These are phyloP conservation scores for Dicranocentrus wangi DNA, from an alignment of 2,888 invertebrate genomes.

Conservation along the genomic window DNA sequence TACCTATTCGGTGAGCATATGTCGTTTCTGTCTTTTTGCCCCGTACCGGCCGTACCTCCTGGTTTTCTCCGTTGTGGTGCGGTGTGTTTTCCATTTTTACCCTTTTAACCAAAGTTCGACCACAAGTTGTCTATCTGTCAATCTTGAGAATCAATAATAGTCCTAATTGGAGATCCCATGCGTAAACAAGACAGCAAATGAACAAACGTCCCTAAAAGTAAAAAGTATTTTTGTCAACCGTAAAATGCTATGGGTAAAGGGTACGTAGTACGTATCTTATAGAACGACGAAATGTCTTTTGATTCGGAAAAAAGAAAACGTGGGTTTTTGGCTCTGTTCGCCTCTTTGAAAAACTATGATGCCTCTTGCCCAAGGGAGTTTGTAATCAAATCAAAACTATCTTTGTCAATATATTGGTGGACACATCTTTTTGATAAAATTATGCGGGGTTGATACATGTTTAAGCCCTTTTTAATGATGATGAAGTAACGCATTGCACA, in stretches of 20 bases:
- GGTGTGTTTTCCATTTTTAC: background rate
- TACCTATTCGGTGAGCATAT: slow-evolving; percentile 5
- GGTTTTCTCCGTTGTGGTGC: background rate
- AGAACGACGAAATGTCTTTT: no score
- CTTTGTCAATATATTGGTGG: no score
- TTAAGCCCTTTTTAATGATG: background rate
- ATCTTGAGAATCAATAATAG: background rate
- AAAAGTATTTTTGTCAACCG: background rate
- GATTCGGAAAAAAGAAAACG: no score
- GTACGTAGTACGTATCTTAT: background rate
- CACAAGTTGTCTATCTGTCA: slow-evolving; percentile 13
- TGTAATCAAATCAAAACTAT: no score
- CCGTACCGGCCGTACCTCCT: background rate
- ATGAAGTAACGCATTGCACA: background rate
- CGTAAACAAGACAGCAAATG: background rate
- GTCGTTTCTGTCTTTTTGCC: background rate
- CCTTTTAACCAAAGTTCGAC: slow-evolving; percentile 9
- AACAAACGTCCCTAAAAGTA: background rate
- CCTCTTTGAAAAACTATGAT: no score
- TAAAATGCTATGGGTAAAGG: background rate
- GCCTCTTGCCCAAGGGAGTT: no score
- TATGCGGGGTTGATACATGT: background rate
- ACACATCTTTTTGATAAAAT: no score
- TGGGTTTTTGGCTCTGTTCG: no score
- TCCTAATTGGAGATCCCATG: background rate